These are phyloP conservation scores for Ommatoiulus sabulosus DNA, from an alignment of 2,888 invertebrate species.

Conservation along the genomic window DNA sequence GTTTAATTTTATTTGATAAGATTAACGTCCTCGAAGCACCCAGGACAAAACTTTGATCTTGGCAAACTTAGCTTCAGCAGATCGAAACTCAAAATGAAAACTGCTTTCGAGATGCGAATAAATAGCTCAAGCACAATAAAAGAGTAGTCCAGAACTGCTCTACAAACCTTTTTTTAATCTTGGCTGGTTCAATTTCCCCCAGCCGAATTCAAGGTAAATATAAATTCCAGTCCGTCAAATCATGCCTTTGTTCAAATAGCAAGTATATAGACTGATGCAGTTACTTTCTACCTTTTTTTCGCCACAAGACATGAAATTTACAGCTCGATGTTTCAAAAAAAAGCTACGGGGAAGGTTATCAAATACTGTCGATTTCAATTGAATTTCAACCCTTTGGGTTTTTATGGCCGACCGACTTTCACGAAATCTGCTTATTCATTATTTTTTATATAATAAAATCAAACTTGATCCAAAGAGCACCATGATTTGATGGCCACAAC, in stretches of 20 bases:
- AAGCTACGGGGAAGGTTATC: neutral
- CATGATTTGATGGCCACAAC: neutral
- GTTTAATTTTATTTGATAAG: neutral
- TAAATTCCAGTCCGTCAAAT: constrained; percentile 5
- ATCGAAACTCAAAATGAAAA: neutral
- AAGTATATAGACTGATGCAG: neutral
- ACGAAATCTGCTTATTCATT: constrained; percentile 28
- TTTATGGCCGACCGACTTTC: neutral
- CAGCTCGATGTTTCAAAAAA: neutral
- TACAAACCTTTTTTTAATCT: neutral
- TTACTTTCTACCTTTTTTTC: neutral
- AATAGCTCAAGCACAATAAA: neutral
- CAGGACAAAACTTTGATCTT: neutral
- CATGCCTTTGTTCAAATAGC: neutral
- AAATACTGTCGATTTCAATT: constrained; percentile 15
- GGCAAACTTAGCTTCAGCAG: neutral
- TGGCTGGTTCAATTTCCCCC: neutral
- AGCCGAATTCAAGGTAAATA: constrained; percentile 14
- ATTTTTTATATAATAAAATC: constrained; percentile 16
- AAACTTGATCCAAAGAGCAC: neutral
- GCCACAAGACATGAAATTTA: neutral
- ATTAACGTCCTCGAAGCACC: neutral
- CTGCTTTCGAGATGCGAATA: neutral
- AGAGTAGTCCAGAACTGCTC: constrained; percentile 9
- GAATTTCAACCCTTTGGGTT: constrained; percentile 18